These are phyloP conservation scores for Gorsachius goisagi DNA, from an alignment of 2,113 vertebrate genomes.

Conservation along the genomic window DNA sequence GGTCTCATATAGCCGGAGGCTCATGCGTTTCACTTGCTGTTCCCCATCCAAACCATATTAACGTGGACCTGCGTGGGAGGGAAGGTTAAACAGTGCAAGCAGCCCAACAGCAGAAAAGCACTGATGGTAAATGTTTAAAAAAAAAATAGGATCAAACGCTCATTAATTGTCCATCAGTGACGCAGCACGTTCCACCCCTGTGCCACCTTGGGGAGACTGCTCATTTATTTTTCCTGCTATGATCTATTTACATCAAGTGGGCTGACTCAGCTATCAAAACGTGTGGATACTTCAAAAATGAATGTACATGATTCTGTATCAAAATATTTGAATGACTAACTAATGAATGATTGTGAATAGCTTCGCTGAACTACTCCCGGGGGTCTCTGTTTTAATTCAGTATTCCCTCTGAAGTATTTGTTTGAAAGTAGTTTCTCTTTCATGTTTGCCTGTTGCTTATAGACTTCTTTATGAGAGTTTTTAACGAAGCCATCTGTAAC, in stretches of 20 bases:
- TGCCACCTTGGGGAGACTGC: background rate
- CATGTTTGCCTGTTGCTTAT: background rate
- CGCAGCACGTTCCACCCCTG: background rate
- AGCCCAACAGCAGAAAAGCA: background rate
- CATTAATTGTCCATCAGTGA: background rate
- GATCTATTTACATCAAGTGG: background rate
- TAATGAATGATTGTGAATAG: background rate
- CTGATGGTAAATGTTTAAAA: background rate
- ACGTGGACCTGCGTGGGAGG: accelerated
- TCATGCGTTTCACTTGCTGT: background rate
- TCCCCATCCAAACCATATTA: background rate
- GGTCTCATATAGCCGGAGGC: background rate
- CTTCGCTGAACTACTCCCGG: background rate
- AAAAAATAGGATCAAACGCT: background rate
- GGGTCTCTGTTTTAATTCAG: background rate
- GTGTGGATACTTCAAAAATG: background rate
- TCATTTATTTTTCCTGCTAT: background rate
- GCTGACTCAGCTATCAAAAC: background rate
- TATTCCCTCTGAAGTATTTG: background rate
- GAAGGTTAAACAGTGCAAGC: background rate
- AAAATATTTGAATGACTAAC: background rate
- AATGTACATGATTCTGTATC: background rate
- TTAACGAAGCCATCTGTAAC: background rate
- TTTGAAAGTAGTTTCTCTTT: background rate
- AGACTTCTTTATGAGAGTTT: background rate